Evolutionary conservation across 2,888 invertebrate genomes (phyloP).

Genomic region (Metalampra italica): DNA sequence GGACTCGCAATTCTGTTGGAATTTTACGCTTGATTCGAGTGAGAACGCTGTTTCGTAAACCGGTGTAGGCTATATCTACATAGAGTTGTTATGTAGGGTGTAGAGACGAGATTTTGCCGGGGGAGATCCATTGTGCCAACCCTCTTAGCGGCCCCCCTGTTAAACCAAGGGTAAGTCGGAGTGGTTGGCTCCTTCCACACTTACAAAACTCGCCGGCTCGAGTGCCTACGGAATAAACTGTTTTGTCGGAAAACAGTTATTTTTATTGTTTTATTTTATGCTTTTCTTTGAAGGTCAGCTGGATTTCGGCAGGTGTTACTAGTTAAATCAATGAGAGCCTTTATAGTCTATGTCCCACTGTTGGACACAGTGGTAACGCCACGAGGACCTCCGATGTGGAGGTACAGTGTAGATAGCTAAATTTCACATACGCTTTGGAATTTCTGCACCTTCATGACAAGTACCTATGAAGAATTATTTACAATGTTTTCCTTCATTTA

Average conservation of each 20-base stretch:
- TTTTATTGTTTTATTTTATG: conserved; percentile 2
- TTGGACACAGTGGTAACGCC: too few relatives aligned
- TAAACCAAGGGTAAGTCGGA: conserved; percentile 53
- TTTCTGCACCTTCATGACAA: too few relatives aligned
- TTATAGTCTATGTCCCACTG: too few relatives aligned
- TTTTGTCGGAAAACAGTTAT: conserved; percentile 8
- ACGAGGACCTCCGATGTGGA: too few relatives aligned
- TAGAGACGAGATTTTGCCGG: conserved; percentile 54
- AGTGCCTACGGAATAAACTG: conserved; percentile 30
- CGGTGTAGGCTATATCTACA: neutral
- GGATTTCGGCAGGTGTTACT: too few relatives aligned
- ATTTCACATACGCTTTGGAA: too few relatives aligned
- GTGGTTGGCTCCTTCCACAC: conserved; percentile 45
- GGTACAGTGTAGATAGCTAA: too few relatives aligned
- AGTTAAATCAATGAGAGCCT: too few relatives aligned
- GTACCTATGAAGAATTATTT: too few relatives aligned
- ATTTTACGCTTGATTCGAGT: conserved; percentile 8
- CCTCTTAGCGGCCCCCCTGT: conserved; percentile 59
- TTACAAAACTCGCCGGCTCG: conserved; percentile 23
- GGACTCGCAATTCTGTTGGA: neutral
- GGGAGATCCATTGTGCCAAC: conserved; percentile 70
- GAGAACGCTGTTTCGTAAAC: conserved; percentile 7
- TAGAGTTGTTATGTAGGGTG: conserved; percentile 9
- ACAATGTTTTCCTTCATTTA: too few relatives aligned
- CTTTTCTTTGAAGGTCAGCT: neutral